A percentile compares a stretch with the other conserved stretches of the same genome.
Evolutionary conservation across 2,113 vertebrate genomes (phyloP).

Genomic region (Microcebus ravelobensis): DNA sequence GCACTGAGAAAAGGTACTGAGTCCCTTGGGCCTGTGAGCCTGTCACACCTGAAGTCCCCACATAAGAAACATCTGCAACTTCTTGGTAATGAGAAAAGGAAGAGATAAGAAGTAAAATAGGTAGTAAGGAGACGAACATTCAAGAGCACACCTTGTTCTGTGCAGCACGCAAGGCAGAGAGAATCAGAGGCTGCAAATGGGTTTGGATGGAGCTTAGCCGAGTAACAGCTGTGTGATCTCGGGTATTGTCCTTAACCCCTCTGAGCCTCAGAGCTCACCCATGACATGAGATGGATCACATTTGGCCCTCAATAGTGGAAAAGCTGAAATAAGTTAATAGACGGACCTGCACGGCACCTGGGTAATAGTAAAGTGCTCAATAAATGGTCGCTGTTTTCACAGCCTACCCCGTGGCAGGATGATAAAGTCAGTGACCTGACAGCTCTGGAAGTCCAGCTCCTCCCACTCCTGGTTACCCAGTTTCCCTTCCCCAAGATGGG

Average conservation of each 20-base stretch:
- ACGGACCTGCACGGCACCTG: background rate
- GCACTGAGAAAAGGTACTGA: background rate
- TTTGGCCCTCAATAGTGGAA: background rate
- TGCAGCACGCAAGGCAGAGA: background rate
- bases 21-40: background rate
- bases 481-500: background rate
- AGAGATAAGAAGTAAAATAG: background rate
- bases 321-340: background rate
- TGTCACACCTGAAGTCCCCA: background rate
- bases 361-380: background rate
- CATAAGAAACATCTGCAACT: background rate
- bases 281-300: rapidly evolving
- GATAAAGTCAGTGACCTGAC: background rate
- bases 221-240: background rate
- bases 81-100: background rate
- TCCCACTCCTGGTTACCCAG: no score
- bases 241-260: background rate
- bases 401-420: background rate
- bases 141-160: background rate
- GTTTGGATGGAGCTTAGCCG: background rate
- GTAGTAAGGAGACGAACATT: background rate
- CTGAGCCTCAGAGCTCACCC: background rate
- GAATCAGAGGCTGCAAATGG: background rate
- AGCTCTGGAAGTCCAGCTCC: background rate
- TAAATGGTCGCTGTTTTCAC: background rate